These are phyloP conservation scores for Antheraea mylitta DNA, from an alignment of 1,140 invertebrate genomes.

Conservation along the genomic window DNA sequence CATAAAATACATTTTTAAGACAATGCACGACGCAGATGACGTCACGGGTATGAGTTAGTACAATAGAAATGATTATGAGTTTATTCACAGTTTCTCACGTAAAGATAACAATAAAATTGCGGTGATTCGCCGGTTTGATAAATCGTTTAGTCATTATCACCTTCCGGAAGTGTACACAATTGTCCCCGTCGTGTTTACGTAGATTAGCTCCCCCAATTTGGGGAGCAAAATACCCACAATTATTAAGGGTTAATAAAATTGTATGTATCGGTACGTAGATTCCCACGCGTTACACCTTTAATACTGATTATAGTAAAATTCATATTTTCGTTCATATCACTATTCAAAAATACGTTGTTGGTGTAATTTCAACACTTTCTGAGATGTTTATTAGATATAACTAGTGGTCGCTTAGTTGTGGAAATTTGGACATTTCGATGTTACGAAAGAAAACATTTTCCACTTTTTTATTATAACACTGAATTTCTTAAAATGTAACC, in stretches of 20 bases:
- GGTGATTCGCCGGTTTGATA: slow-evolving; percentile 40
- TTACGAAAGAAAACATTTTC: too few species aligned
- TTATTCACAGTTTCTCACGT: slow-evolving; percentile 26
- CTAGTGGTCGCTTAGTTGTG: too few species aligned
- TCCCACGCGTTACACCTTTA: slow-evolving; percentile 40
- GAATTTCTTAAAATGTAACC: too few species aligned
- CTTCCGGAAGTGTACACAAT: slow-evolving; percentile 27
- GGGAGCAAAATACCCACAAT: slow-evolving; percentile 22
- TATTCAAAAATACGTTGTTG: neutral
- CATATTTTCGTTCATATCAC: neutral
- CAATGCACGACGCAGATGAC: too few species aligned
- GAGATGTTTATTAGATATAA: too few species aligned
- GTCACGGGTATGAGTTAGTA: too few species aligned
- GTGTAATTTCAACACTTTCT: too few species aligned
- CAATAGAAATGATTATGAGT: too few species aligned
- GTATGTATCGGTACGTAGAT: slow-evolving; percentile 27
- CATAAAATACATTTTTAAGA: too few species aligned
- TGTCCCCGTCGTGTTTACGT: slow-evolving; percentile 26
- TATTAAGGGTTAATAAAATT: slow-evolving; percentile 38
- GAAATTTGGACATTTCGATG: too few species aligned
- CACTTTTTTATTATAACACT: too few species aligned
- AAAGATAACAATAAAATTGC: slow-evolving; percentile 24
- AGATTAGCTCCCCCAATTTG: slow-evolving; percentile 17
- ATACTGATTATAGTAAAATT: slow-evolving; percentile 30
- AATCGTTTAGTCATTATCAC: slow-evolving; percentile 33